Base-by-base conservation (phyloP, 2,797 vertebrate species). In the Acanthopagrus latus region DNA sequence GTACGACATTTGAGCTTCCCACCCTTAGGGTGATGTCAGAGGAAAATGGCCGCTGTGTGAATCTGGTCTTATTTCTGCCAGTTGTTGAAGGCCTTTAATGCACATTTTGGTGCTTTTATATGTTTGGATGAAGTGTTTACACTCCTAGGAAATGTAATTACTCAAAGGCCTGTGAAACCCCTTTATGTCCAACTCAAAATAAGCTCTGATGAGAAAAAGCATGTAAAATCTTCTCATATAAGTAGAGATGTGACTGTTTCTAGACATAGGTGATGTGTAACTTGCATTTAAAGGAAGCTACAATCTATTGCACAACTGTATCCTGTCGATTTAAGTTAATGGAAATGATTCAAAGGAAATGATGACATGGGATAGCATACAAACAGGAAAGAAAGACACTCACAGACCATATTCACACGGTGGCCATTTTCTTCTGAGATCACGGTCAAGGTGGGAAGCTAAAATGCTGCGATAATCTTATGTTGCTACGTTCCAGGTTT, bases 311-410 rank as follows among this genome's bases (percentile, higher is more conserved):
- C 7, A 5, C 38, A 38, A 38, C 9, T 10, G 38, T 38, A 54
- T 71, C 20, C 23, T 50, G 43, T 46, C 2, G 8, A 67, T 68
- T 51, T 10, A 25, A 52, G 3, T 21, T 72, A 0, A 54, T 63
- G 21, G 16, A 38, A 70, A 59, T 29, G 0, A 63, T 50, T 52
- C 17, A 25, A 43, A 43, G 14, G 46, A 17, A 27, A 71, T 6
- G 18, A 66, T 1, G 4, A 20, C 7, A 17, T 60, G 11, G 14
- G 46, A 76, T 2, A 33, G 13, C 38, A n/a, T 18, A 47, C 72
- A 73, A 38, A 68, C 83, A 81, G 85, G 81, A 86, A 89, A 92
- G 90, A 93, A 93, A 90, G 87, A 86, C 88, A 23, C 27, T 44
- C 5, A 41, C 14, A 83, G 33, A 74, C 44, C 74, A 46, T 14